Percentiles rank a stretch among this genome's conserved stretches.
These are phyloP conservation scores for Plecotus auritus DNA, from an alignment of 2,113 vertebrate species.

Conservation along the genomic window DNA sequence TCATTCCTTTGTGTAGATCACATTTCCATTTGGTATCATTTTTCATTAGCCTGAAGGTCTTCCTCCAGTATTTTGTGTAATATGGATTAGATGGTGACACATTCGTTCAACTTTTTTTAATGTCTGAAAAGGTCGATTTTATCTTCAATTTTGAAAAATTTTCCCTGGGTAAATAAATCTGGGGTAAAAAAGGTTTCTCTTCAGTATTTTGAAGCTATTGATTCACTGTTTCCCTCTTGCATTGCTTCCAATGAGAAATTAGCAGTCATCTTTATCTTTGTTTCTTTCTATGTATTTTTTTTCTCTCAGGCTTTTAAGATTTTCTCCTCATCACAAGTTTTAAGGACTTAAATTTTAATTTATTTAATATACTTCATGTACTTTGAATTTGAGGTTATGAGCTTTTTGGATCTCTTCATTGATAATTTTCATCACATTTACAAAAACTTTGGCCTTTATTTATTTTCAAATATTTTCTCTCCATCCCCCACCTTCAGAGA, in stretches of 20 bases:
- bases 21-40: not conserved
- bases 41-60: not conserved
- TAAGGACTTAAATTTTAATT: not conserved
- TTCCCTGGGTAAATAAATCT: not conserved
- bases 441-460: not conserved
- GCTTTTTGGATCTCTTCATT: not conserved
- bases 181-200: not conserved
- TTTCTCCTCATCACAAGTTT: not conserved
- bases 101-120: not conserved
- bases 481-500: not conserved
- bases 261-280: not conserved
- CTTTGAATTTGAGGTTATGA: not conserved
- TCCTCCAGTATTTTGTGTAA: not conserved
- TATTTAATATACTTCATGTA: not conserved
- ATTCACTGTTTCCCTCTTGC: not conserved
- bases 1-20: not conserved
- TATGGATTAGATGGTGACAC: not conserved
- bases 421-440: not conserved
- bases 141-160: not conserved
- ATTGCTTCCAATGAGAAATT: not conserved
- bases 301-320: not conserved
- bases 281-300: not conserved
- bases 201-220: not conserved
- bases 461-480: not conserved
- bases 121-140: not conserved